Conservation (phyloP, 2,113 vertebrate species). For the Mormoops blainvillei region DNA sequence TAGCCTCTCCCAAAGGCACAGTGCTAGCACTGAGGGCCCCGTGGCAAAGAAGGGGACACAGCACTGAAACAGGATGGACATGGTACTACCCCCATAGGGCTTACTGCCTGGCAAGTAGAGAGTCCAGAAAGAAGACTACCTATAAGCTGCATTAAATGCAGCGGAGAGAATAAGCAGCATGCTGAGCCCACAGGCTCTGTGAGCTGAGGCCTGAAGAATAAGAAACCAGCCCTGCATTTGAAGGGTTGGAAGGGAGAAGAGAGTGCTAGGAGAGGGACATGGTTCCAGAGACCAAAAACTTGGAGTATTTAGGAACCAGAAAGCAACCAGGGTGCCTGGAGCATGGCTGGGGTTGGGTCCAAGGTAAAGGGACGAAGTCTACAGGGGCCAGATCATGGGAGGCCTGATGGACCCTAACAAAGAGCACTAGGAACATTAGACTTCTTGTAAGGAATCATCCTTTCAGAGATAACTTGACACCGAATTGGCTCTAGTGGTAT, state of each 20-base stretch:
- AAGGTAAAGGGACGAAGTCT: neutral
- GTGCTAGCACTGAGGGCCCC: neutral
- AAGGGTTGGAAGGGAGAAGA: neutral
- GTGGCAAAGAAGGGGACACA: neutral
- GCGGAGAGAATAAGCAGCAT: neutral
- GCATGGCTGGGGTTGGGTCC: neutral
- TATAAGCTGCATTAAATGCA: neutral
- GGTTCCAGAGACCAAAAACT: neutral
- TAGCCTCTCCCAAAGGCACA: neutral
- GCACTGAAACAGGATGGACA: neutral
- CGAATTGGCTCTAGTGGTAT: neutral
- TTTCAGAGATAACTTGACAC: neutral
- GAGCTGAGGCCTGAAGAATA: neutral
- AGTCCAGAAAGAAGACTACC: neutral
- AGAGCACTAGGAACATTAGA: neutral
- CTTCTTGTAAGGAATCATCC: neutral
- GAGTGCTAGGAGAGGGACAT: neutral
- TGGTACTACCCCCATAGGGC: neutral
- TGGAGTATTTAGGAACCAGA: neutral
- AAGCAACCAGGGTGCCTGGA: neutral
- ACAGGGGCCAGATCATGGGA: neutral
- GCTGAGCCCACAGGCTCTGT: neutral
- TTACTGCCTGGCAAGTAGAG: neutral
- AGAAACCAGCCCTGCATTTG: neutral
- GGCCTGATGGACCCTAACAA: neutral